These are phyloP conservation scores for Zenarchopterus dispar DNA, from an alignment of 2,797 vertebrate species.

Conservation along the genomic window DNA sequence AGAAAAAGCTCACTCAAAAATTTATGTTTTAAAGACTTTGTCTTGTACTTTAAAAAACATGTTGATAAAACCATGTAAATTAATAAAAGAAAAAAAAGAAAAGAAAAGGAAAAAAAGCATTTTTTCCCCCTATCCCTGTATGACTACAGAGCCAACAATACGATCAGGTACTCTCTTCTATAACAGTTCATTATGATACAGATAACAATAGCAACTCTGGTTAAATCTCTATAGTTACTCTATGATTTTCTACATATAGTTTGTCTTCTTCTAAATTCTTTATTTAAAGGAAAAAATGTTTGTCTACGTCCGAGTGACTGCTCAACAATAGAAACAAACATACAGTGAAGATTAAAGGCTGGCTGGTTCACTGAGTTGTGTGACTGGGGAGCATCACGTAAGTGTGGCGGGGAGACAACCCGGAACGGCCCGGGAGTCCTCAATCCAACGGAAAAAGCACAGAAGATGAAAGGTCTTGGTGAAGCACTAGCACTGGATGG, in stretches of 20 bases:
- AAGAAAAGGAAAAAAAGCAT: conserved; percentile 54
- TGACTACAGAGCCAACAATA: conserved; percentile 61
- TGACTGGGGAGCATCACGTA: conserved; percentile 65
- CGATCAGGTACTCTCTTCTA: conserved; percentile 69
- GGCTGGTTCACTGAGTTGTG: conserved; percentile 79
- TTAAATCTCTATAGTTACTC: conserved; percentile 82
- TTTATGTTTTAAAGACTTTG: conserved; percentile 68
- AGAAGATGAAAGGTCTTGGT: conserved; percentile 32
- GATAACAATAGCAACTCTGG: conserved; percentile 79
- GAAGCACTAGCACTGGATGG: conserved; percentile 61
- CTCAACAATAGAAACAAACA: conserved; percentile 70
- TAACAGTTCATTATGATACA: conserved; percentile 77
- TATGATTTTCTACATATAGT: conserved; percentile 81
- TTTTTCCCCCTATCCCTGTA: conserved; percentile 42
- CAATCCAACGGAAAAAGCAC: conserved; percentile 56
- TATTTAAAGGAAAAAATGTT: conserved; percentile 68
- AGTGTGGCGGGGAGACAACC: conserved; percentile 54
- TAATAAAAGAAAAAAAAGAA: conserved; percentile 21
- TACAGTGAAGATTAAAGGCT: conserved; percentile 75
- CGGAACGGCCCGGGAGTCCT: conserved; percentile 46
- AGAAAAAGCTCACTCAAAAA: conserved; percentile 58
- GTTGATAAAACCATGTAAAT: conserved; percentile 66
- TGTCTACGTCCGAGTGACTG: conserved; percentile 70
- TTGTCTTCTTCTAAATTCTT: conserved; percentile 72
- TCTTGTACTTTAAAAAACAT: conserved; percentile 69